Base-by-base conservation (phyloP, 2,113 vertebrate genomes). In the Nasalis larvatus region DNA sequence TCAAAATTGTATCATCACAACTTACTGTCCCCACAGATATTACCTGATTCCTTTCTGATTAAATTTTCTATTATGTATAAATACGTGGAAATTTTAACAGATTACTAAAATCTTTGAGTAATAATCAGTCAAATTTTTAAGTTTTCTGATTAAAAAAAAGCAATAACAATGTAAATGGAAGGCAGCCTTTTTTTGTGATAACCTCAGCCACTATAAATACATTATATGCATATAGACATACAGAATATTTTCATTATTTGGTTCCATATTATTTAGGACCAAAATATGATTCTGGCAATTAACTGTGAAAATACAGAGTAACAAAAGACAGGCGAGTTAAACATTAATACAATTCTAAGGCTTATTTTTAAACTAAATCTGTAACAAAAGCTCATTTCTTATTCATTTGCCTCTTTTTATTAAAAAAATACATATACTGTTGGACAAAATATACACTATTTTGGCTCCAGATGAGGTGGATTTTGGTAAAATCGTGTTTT, bases 231-330 rank as follows among this genome's bases (percentile, higher is more conserved):
- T 17, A 56, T 1, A 94, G 1, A 73, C 35, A 73, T 14, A 58
- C 18, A 32, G 20, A 56, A 13, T 69, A 69, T 58, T 84, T 66
- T 45, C 40, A 73, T 89, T 88, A 91, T 73, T 93, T 84, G 63
- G 30, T 71, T 81, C 77, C 66, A 85, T 4, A 71, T 27, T 82
- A 3, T 18, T 93, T 56, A 82, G 32, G 17, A 74, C 32, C 35
- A 93, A 86, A 91, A 58, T 47, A 82, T 66, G 35, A 95, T 90
- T 95, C 89, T 83, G 27, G 32, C 12, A 89, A 92, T 71, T 69
- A 82, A 25, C 69, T 81, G 9, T 89, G 8, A 81, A 93, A 95
- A 95, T 32, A 54, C 1, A 32, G 63, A 85, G 7, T 56, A 89
- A 81, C 18, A 68, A 86, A 94, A 96, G 25, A 73, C 3, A 82